Base-by-base conservation (phyloP, 1,140 invertebrate genomes). In the Varroa destructor region DNA sequence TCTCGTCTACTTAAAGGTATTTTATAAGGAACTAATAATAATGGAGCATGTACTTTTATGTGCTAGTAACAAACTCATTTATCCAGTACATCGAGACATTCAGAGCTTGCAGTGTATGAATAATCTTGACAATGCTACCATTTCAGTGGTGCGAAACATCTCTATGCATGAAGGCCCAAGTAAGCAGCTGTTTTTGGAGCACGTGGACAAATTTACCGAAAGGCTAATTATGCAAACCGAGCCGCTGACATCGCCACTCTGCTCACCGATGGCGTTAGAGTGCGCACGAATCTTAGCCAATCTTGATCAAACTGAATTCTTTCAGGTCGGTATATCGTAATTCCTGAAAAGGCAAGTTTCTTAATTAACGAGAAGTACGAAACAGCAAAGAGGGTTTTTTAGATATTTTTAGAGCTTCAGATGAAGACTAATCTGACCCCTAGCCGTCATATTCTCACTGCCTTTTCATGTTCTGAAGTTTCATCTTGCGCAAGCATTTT, bases 81-180 rank as follows among this genome's bases (percentile, higher is more conserved):
- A 25, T 25, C 25, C 25, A 25, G 25, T 25, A 25, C 8, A 0
- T 51, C 46, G 46, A 25, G 25, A 51, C 46, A 51, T 51, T 3
- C 3, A 51, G 46, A 3, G 8, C 46, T 51, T 8, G 46, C 8
- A 5, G 46, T 51, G 3, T 3, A 8, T 51, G 4, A 51, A 3
- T 51, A 51, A 51, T 51, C 8, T 3, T 8, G 61, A 67, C 40
- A 67, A 8, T 12, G 46, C 40, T 67, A 5, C 40, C 36, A 2
- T 67, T 67, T 14, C 61, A 67, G 61, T 67, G 12, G 36, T 67
- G 10, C 61, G 61, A 2, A 67, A 67, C 46, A 67, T 67, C 46
- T 67, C 61, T 5, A 67, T 67, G 61, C 61, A 67, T 37, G 61
- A 67, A 5, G 61, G 61, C 14, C 61, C 61, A 12, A 67, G 61